Percentiles rank a stretch among this genome's conserved stretches.
These are phyloP conservation scores for Sycophaga agraensis DNA, from an alignment of 1,140 invertebrate genomes.

Conservation along the genomic window DNA sequence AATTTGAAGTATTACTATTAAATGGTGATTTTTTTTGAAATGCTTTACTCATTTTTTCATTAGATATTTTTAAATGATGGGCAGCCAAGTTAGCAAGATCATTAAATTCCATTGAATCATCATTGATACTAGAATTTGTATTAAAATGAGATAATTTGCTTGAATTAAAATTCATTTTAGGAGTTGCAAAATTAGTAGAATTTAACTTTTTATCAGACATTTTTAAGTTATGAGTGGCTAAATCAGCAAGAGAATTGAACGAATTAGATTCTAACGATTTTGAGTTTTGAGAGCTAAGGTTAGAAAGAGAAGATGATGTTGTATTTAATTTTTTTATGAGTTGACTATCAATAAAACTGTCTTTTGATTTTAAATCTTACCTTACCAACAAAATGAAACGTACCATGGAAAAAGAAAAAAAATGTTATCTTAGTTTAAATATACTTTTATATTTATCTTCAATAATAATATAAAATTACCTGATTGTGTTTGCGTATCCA, in stretches of 20 bases:
- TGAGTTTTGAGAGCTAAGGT: slow-evolving; percentile 24
- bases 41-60: slow-evolving; percentile 3
- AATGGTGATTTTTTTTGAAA: not conserved
- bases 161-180: slow-evolving; percentile 26
- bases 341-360: slow-evolving; percentile 1
- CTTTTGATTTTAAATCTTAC: slow-evolving; percentile 53
- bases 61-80: slow-evolving; percentile 26
- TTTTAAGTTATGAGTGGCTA: slow-evolving; percentile 27
- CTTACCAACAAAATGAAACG: slow-evolving; percentile 53
- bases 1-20: slow-evolving; percentile 10
- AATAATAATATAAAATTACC: slow-evolving; percentile 45
- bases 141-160: not conserved
- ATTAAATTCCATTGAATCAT: slow-evolving; percentile 7
- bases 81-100: slow-evolving; percentile 29
- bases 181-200: slow-evolving; percentile 7
- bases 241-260: slow-evolving; percentile 25
- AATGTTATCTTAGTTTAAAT: slow-evolving; percentile 25
- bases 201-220: not conserved
- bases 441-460: slow-evolving; percentile 1
- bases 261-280: slow-evolving; percentile 7
- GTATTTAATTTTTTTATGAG: no score
- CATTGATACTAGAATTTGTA: not conserved
- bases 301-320: slow-evolving; percentile 25
- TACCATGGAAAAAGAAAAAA: slow-evolving; percentile 56
- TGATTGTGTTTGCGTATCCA: slow-evolving; percentile 31